Base-by-base conservation (phyloP, 2,113 vertebrate genomes). In the Sakesphorus luctuosus region DNA sequence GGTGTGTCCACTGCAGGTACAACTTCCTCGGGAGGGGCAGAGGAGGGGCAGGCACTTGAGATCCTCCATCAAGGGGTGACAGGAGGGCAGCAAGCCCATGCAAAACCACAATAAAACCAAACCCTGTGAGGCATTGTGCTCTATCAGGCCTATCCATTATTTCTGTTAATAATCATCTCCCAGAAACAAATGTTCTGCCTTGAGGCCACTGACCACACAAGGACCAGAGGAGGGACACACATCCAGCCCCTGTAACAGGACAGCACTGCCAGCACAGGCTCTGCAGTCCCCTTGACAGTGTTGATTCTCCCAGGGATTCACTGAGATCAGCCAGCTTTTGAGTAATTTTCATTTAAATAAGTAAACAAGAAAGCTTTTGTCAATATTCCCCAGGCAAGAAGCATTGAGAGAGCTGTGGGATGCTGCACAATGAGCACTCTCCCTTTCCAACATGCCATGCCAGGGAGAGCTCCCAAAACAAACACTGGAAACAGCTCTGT, bases 311-410 rank as follows among this genome's bases (percentile, higher is more conserved):
- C 2, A 5, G 63, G 82, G 31, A 29, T 66, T 76, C 17, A 2
- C 62, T 28, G 33, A 82, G 40, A 89, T 85, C 71, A 92, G 75
- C 38, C 83, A 81, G 79, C 58, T 93, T 91, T 89, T 71, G 61
- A 92, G 53, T 17, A 63, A 84, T 56, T 90, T 90, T 56, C 47
- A 93, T 87, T 93, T 71, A 67, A 93, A 68, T 65, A 88, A 86
- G 82, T n/a, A 80, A 96, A 81, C 87, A 89, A 58, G 40, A 56
- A 69, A 86, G 75, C 47, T 93, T 88, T 86, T 89, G 80, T 94
- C 90, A 90, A 84, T 92, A 92, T 72, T 96, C 83, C 83, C 83
- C 46, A 12, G 93, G 87, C 83, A 86, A 71, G 83, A 47, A 65
- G 90, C 61, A 89, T 66, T 0, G 0, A 20, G 28, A 46, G 77